Evolutionary conservation across 2,888 invertebrate genomes (phyloP).

Genomic region (Megastigmus dorsalis): DNA sequence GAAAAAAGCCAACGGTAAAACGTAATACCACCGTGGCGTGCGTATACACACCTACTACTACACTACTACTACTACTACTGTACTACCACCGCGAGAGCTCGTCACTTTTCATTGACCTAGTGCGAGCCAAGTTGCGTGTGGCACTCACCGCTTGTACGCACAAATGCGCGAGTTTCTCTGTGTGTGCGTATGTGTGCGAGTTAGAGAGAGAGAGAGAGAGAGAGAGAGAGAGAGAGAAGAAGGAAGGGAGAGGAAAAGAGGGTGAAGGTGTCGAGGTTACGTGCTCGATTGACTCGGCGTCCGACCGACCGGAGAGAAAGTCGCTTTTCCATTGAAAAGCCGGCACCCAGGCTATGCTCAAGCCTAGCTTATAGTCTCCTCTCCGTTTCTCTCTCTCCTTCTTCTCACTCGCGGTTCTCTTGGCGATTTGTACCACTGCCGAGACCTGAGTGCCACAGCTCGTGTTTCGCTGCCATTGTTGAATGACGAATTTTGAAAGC

Average conservation of each 20-base stretch:
- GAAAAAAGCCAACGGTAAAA: no score
- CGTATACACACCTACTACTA: no score
- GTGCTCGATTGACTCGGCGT: constrained; percentile 22
- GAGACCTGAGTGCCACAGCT: no score
- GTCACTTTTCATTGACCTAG: constrained; percentile 46
- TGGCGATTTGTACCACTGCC: not conserved
- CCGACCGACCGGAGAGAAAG: constrained; percentile 49
- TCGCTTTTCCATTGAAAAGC: constrained; percentile 47
- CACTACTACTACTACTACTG: no score
- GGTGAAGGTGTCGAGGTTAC: constrained; percentile 56
- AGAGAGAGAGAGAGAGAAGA: not conserved
- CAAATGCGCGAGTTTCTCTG: no score
- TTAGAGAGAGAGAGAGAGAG: not conserved
- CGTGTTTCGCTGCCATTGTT: no score
- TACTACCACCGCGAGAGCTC: not conserved
- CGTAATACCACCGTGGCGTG: no score
- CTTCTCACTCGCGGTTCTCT: not conserved
- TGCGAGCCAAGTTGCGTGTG: not conserved
- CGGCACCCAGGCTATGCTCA: no score
- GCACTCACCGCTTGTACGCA: no score
- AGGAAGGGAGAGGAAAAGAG: constrained; percentile 19
- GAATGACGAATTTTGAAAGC: no score
- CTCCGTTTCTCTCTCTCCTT: not conserved
- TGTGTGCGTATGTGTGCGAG: not conserved
- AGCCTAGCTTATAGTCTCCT: no score